Conservation (phyloP, 2,113 vertebrate species). For the Sebastes fasciatus region DNA sequence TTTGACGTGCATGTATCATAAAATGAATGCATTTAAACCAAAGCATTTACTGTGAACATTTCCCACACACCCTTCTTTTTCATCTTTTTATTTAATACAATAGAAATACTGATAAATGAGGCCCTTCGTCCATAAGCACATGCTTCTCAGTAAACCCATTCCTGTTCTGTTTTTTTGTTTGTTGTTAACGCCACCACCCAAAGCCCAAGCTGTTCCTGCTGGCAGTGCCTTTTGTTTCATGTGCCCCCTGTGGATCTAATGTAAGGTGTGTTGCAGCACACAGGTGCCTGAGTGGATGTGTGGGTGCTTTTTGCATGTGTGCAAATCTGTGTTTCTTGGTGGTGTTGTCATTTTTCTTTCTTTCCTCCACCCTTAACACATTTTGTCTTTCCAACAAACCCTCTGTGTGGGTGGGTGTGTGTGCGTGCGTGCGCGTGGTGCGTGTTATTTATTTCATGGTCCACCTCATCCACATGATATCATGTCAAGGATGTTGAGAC, state of each 20-base stretch:
- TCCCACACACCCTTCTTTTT: neutral
- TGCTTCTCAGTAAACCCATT: conserved; percentile 20
- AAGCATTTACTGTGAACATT: conserved; percentile 16
- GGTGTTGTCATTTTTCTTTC: conserved; percentile 35
- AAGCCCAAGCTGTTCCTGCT: conserved; percentile 70
- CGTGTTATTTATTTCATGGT: conserved; percentile 83
- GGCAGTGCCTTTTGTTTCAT: conserved; percentile 84
- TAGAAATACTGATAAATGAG: conserved; percentile 33
- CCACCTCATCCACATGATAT: conserved; percentile 57
- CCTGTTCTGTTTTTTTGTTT: neutral
- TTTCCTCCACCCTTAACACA: neutral
- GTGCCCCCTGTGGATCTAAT: conserved; percentile 52
- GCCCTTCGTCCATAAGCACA: conserved; percentile 63
- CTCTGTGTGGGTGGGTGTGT: conserved; percentile 16
- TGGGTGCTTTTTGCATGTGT: conserved; percentile 52
- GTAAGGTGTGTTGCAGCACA: conserved; percentile 54
- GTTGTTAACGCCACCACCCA: conserved; percentile 27
- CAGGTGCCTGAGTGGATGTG: conserved; percentile 55
- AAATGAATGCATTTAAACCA: conserved; percentile 29
- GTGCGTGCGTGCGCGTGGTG: conserved; percentile 33
- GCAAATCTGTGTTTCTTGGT: conserved; percentile 50
- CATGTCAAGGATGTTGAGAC: conserved; percentile 67
- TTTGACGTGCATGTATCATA: conserved; percentile 15
- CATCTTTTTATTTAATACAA: neutral
- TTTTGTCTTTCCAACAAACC: conserved; percentile 27